Conservation (phyloP, 2,113 vertebrate species). For the Urocolius indicus region DNA sequence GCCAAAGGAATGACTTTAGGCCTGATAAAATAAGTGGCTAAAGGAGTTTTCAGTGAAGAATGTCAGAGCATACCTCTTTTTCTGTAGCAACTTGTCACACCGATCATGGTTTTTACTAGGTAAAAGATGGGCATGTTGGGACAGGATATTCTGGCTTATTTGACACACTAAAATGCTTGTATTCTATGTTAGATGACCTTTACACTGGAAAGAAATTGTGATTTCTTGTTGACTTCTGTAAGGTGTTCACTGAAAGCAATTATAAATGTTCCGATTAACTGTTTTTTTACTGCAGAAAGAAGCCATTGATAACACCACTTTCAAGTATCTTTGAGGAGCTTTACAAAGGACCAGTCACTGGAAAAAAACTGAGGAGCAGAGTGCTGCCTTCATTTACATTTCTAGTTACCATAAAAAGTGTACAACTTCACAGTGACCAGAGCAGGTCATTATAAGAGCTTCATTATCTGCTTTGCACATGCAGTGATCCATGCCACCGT, state of each 20-base stretch:
- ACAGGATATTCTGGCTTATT: neutral
- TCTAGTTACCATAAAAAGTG: neutral
- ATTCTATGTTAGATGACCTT: neutral
- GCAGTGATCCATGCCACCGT: neutral
- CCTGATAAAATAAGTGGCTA: constrained; percentile 23
- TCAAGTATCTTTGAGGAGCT: neutral
- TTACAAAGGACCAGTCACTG: neutral
- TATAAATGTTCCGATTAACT: neutral
- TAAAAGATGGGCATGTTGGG: constrained; percentile 25
- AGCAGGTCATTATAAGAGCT: neutral
- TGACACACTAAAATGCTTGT: neutral
- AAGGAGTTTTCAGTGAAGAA: constrained; percentile 12
- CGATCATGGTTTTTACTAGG: neutral
- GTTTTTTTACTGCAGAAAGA: neutral
- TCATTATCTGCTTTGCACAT: neutral
- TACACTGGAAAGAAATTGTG: neutral
- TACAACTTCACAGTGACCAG: neutral
- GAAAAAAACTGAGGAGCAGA: neutral
- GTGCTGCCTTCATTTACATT: neutral
- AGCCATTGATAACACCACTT: neutral
- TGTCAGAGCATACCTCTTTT: neutral
- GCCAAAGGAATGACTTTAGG: constrained; percentile 15
- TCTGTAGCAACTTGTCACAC: constrained; percentile 15
- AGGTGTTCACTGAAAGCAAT: neutral
- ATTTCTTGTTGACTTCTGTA: neutral